These are phyloP conservation scores for Halcyon smyrnensis DNA, from an alignment of 2,797 vertebrate species.

Conservation along the genomic window DNA sequence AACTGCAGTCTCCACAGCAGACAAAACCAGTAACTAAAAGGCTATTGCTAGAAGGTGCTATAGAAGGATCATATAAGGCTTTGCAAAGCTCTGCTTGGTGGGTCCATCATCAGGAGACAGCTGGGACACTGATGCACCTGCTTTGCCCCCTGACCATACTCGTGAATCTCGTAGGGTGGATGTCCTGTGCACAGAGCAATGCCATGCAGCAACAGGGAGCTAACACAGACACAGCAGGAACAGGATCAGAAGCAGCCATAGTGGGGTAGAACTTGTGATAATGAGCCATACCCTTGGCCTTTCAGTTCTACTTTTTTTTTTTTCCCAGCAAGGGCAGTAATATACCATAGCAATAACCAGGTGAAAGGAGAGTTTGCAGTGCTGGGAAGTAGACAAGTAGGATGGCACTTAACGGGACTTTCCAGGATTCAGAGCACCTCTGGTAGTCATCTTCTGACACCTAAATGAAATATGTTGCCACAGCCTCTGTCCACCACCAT, in stretches of 20 bases:
- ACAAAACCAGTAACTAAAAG: neutral
- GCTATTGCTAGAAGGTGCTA: neutral
- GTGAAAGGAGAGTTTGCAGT: neutral
- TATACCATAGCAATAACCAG: neutral
- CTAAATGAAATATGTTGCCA: neutral
- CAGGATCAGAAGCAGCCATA: neutral
- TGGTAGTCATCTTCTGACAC: neutral
- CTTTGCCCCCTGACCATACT: neutral
- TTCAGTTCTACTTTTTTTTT: neutral
- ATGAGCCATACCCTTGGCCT: accelerated
- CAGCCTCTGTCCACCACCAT: accelerated
- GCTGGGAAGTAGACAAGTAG: neutral
- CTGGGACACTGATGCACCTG: accelerated
- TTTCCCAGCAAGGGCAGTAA: neutral
- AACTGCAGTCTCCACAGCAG: neutral
- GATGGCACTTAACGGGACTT: neutral
- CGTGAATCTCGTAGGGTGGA: neutral
- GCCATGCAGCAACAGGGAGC: accelerated
- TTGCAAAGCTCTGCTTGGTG: neutral
- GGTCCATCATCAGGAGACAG: neutral
- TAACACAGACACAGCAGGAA: accelerated
- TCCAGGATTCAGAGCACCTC: neutral
- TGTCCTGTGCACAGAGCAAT: neutral
- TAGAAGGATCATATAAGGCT: neutral
- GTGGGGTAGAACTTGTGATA: neutral